Percentiles rank a stretch among this genome's conserved stretches.
Conservation (phyloP, 1,140 invertebrate genomes). For the Tetragnatha versicolor region DNA sequence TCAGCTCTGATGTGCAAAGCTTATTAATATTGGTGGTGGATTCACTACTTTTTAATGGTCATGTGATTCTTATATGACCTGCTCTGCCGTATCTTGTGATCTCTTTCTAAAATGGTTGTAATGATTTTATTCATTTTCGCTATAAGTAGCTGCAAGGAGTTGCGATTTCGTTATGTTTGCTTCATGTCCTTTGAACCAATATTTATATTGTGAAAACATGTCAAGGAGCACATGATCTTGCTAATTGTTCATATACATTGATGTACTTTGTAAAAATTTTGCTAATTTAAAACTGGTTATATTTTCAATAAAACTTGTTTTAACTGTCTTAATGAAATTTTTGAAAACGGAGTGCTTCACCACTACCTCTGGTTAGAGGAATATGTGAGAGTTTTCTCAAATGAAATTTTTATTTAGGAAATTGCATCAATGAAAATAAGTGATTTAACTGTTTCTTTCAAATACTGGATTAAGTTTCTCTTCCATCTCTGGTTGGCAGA, state of each 20-base stretch:
- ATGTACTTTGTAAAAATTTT: constrained; percentile 22
- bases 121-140: neutral
- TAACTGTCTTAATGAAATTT: too few species aligned
- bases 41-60: constrained; percentile 41
- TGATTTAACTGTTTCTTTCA: too few species aligned
- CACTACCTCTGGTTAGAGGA: too few species aligned
- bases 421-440: too few species aligned
- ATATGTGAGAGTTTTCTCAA: too few species aligned
- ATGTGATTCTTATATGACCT: constrained; percentile 13
- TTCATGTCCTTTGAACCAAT: constrained; percentile 32
- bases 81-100: constrained; percentile 35
- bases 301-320: constrained; percentile 45
- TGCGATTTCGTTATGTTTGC: constrained; percentile 30
- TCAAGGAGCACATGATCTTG: constrained; percentile 28
- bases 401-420: too few species aligned
- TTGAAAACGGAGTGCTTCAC: too few species aligned
- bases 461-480: too few species aligned
- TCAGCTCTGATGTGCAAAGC: constrained; percentile 10
- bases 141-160: constrained; percentile 21
- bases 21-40: constrained; percentile 32
- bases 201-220: constrained; percentile 37
- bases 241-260: constrained; percentile 31
- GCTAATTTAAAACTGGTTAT: constrained; percentile 41
- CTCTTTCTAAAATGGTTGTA: constrained; percentile 29
- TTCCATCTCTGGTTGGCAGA: too few species aligned